Base-by-base conservation (phyloP, 2,888 invertebrate species). In the Chalcis sispes region DNA sequence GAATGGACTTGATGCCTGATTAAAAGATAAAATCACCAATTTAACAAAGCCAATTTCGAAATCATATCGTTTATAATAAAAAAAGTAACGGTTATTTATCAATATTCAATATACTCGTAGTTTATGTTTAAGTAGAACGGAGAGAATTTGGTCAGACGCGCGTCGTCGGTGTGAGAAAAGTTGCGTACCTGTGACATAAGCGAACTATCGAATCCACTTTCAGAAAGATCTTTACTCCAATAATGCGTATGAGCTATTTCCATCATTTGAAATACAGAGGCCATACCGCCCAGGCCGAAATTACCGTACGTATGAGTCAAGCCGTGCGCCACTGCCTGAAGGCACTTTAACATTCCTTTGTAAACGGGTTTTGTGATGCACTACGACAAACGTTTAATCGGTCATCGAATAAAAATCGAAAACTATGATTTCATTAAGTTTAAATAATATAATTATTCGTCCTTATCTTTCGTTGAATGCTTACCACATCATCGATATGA, bases 171-270 rank as follows among this genome's bases (percentile, higher is more conserved):
- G 20, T n/a, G 23, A 10, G 2, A 8, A 13, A 20, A 10, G 15
- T 54, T 20, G 25, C 27, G 25, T 79, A 90, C 90, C 87, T 91
- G 91, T 29, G 91, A 90, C 78, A 90, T 86, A 59, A 90, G 84
- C 7, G 90, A 89, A 52, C 89, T 88, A 61, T 90, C 90, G 62
- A 89, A 89, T 48, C 88, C 89, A 27, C 89, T 89, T 75, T 92
- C 92, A 0, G 92, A 90, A 8, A 96, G 88, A 87, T 97, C 97
- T 85, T 96, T 95, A 82, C 95, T 95, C 97, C 98, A 98, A 88
- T 95, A 99, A 89, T 99, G 99, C 0, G 99, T 99, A 89, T 99
- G 99, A 1, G 98, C 96, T 86, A 99, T 98, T 91, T 99, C 99
- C 84, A 99, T 94, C 80, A 99, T 91, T 89, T 98, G 97, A 89